phyloP scores from a whole-genome alignment of 1,140 invertebrate genomes.

The Zelostemma sp. region DNA sequence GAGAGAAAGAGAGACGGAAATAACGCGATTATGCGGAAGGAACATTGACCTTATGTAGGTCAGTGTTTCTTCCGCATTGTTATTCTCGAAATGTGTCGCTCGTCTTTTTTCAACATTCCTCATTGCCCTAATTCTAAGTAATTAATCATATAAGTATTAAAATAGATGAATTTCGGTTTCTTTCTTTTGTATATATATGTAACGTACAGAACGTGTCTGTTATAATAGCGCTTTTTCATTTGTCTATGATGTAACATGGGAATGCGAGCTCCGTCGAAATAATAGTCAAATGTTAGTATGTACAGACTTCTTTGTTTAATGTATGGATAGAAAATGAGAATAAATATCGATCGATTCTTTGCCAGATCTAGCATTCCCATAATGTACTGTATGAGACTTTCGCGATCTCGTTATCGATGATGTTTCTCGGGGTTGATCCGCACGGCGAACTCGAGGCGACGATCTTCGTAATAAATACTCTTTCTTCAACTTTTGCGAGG shows the following conservation, averaged over 20 bases:
- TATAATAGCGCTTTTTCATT: not conserved
- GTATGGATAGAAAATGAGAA: too few species aligned
- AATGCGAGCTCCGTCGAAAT: not conserved
- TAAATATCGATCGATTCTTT: too few species aligned
- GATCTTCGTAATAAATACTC: too few species aligned
- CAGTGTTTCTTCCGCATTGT: constrained; percentile 1
- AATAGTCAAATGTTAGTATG: too few species aligned
- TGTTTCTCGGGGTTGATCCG: not conserved
- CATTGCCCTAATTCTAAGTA: not conserved
- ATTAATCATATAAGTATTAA: constrained; percentile 8
- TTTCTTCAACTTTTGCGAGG: not conserved
- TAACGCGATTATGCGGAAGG: constrained; percentile 6
- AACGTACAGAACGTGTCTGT: not conserved
- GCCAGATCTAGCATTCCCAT: too few species aligned
- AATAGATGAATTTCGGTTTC: constrained; percentile 2
- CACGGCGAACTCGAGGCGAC: not conserved
- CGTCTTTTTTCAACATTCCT: not conserved
- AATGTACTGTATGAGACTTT: too few species aligned
- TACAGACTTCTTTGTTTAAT: too few species aligned
- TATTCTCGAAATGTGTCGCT: not conserved
- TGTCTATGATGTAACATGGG: too few species aligned
- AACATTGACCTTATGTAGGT: constrained; percentile 6
- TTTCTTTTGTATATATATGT: constrained; percentile 4
- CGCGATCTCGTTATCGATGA: not conserved
- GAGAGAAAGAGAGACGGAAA: constrained; percentile 4